Evolutionary conservation across 2,888 invertebrate species (phyloP).

Genomic region (Alloplasta piceator): DNA sequence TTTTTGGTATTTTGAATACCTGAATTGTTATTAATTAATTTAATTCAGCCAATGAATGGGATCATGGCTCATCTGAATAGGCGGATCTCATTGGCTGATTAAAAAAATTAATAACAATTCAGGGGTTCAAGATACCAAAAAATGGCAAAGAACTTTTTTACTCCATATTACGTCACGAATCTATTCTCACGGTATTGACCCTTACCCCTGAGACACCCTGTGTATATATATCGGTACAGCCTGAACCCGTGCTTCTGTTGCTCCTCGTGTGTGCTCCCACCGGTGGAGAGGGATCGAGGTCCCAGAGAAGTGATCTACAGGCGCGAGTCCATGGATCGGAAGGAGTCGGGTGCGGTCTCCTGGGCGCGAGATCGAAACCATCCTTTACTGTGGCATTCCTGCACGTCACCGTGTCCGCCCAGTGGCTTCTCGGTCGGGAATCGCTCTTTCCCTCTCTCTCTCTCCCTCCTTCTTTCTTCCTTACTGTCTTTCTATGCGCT

Average conservation of each 20-base stretch:
- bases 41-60: no score
- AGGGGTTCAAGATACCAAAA: no score
- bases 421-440: conserved; percentile 80
- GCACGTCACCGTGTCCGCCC: conserved; percentile 83
- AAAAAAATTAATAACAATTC: no score
- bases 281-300: conserved; percentile 59
- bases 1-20: no score
- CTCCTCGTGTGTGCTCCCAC: conserved; percentile 30
- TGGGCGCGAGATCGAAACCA: conserved; percentile 51
- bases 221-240: not conserved
- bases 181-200: no score
- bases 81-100: no score
- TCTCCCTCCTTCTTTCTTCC: conserved; percentile 70
- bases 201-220: no score
- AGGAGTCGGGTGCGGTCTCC: conserved; percentile 31
- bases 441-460: conserved; percentile 70
- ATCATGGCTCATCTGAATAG: no score
- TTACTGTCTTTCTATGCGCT: conserved; percentile 50
- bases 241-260: conserved; percentile 51
- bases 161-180: no score
- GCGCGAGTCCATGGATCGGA: conserved; percentile 44
- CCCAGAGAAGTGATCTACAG: conserved; percentile 24
- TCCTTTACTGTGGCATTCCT: conserved; percentile 74
- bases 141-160: no score
- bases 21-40: no score